phyloP scores from a whole-genome alignment of 2,113 vertebrate genomes.

The western clawed frog (Xenopus tropicalis) region UCB_Xtro_10.0 CM004444.2:25690501-25691000 shows the following conservation, averaged over 20 bases:
- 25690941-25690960: neutral
- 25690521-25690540: conserved; percentile 10
- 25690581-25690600: conserved; percentile 26
- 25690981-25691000: neutral
- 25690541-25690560: conserved; percentile 26
- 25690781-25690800: conserved; percentile 29
- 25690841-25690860: neutral
- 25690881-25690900: conserved; percentile 22
- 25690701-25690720: conserved; percentile 30
- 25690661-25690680: conserved; percentile 29
- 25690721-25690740: conserved; percentile 29
- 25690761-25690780: conserved; percentile 25
- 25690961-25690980: neutral
- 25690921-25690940: conserved; percentile 35
- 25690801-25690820: conserved; percentile 15
- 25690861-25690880: neutral
- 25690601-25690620: conserved; percentile 42
- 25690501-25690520: neutral
- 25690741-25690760: neutral
- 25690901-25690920: conserved; percentile 6
- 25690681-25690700: conserved; percentile 49
- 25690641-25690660: conserved; percentile 40
- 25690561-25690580: conserved; percentile 35
- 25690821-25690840: neutral
- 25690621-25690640: conserved; percentile 40